Base-by-base conservation (phyloP, 2,113 vertebrate genomes). In the Collichthys lucidus region DNA sequence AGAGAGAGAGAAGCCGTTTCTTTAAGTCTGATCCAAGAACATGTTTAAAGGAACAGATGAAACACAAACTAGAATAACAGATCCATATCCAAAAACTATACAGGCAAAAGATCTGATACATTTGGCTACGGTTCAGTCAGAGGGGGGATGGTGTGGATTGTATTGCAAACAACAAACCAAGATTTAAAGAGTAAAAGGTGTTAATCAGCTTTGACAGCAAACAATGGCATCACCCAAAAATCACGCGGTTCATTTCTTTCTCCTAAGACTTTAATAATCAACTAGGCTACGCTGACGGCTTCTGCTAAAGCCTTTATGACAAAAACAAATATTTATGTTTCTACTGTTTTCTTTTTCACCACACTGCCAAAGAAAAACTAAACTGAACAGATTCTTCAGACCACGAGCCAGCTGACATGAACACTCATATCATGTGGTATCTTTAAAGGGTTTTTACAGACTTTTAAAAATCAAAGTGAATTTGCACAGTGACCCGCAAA, bases 11-110 rank as follows among this genome's bases (percentile, higher is more conserved):
- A 70, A 67, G 68, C 11, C 4, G n/a, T 63, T 74, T 64, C 50
- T 87, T 89, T 56, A 76, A 57, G 57, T 57, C 5, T 11, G 70
- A 79, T 91, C 78, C 76, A 87, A 80, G 17, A 85, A 81, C 46
- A 75, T 20, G 35, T 29, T 35, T 26, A 11, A 61, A 77, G 47
- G 50, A 42, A 47, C 50, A 63, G 26, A 74, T 62, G 31, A 79
- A 79, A 80, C 52, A 76, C 67, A 55, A 57, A 63, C 29, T 14
- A 29, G 16, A 85, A 50, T 50, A 81, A 81, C 80, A 87, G 55
- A 86, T 86, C 77, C 22, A 56, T 24, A 71, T 80, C 81, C 40
- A 77, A 63, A 10, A 53, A 42, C 70, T 65, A 77, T n/a, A 79
- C 61, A 70, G 7, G 17, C 1, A 78, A 20, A 77, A 62, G 0